Evolutionary conservation across 1,140 invertebrate species (phyloP).

Genomic region (Hyles euphorbiae): DNA sequence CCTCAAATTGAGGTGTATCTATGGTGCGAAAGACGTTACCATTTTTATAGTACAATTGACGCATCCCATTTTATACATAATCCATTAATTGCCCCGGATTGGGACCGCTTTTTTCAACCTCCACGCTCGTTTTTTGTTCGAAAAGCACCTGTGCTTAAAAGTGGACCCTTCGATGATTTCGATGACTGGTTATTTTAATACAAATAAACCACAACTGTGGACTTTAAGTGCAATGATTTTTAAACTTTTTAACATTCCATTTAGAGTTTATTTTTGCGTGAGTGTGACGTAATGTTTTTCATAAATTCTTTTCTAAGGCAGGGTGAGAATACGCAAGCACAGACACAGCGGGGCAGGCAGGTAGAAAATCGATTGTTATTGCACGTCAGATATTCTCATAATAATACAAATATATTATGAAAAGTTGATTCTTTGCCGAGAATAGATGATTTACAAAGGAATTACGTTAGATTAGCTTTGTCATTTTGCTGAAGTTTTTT

Average conservation of each 20-base stretch:
- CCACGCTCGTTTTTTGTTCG: conserved; percentile 18
- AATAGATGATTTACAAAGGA: not conserved
- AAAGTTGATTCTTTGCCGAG: not conserved
- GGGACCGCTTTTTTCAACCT: conserved; percentile 23
- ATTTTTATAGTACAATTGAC: conserved; percentile 42
- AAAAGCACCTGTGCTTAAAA: conserved; percentile 56
- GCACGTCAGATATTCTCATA: conserved; percentile 31
- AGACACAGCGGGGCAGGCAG: conserved; percentile 45
- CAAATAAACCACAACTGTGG: conserved; percentile 35
- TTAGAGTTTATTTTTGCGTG: not conserved
- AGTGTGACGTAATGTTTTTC: conserved; percentile 28
- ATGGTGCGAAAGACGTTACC: conserved; percentile 32
- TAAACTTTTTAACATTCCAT: not conserved
- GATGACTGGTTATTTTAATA: conserved; percentile 64
- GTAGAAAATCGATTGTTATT: conserved; percentile 67
- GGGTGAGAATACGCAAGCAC: conserved; percentile 56
- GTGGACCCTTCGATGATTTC: conserved; percentile 50
- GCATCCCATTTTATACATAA: conserved; percentile 48
- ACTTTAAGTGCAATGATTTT: not conserved
- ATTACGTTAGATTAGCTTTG: conserved; percentile 22
- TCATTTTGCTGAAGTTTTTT: conserved; percentile 1
- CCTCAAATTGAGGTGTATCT: conserved; percentile 17
- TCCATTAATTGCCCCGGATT: conserved; percentile 58
- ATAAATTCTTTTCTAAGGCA: conserved; percentile 44
- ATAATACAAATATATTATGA: conserved; percentile 30